Evolutionary conservation across 1,140 invertebrate species (phyloP).

Genomic region (Diprion similis): DNA sequence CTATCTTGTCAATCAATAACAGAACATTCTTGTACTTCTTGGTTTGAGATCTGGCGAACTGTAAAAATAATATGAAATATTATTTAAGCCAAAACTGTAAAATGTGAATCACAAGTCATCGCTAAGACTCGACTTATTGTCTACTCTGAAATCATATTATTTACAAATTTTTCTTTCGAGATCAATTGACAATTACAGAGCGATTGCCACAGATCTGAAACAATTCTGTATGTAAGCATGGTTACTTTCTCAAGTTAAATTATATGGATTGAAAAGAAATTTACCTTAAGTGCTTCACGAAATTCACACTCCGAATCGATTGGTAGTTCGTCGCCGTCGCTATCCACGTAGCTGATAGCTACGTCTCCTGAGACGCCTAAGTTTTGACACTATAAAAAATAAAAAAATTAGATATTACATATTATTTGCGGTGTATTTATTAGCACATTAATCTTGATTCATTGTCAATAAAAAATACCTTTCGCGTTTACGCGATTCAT

Average conservation of each 20-base stretch:
- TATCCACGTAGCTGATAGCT: slow-evolving; percentile 5
- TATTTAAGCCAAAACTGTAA: background rate
- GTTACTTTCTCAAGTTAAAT: background rate
- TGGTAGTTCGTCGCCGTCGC: slow-evolving; percentile 12
- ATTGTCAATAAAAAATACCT: no score
- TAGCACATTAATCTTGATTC: no score
- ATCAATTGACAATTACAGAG: no score
- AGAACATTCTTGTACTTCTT: slow-evolving; percentile 9
- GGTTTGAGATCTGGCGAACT: background rate
- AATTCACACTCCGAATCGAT: slow-evolving; percentile 15
- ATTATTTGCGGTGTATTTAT: background rate
- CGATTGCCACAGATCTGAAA: background rate
- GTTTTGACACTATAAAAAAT: background rate
- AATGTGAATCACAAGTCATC: background rate
- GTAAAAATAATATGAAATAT: background rate
- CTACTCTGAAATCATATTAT: no score
- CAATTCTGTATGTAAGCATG: background rate
- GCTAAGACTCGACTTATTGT: no score
- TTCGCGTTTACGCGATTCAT: no score
- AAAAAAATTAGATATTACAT: background rate
- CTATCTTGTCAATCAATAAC: background rate
- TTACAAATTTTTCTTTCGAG: no score
- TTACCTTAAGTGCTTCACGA: slow-evolving; percentile 16
- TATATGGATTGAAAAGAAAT: background rate
- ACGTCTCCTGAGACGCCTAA: background rate